Percentiles rank a stretch among this genome's conserved stretches.
These are phyloP conservation scores for Nannoperca australis DNA, from an alignment of 2,797 vertebrate species.

Conservation along the genomic window DNA sequence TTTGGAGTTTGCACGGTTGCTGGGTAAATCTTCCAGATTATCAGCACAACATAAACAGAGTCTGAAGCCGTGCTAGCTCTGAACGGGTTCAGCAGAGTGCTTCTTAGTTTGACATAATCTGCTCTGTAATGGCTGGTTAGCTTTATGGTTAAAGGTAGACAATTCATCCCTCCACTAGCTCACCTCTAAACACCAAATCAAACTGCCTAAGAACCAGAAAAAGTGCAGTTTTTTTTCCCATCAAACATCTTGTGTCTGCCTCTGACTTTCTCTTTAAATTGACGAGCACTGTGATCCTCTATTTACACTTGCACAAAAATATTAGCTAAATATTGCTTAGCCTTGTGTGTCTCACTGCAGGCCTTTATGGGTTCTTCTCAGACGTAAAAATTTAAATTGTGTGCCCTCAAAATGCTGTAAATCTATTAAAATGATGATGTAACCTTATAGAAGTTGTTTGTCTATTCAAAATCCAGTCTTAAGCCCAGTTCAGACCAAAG, in stretches of 20 bases:
- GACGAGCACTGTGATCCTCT: not conserved
- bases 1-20: not conserved
- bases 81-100: slow-evolving; percentile 24
- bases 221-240: not conserved
- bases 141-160: slow-evolving; percentile 26
- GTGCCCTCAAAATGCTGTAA: not conserved
- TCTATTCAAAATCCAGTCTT: no score
- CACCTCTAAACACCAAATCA: slow-evolving; percentile 9
- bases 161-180: not conserved
- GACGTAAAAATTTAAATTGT: not conserved
- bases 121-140: slow-evolving; percentile 49
- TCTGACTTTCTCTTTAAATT: not conserved
- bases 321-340: not conserved
- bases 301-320: slow-evolving; percentile 3
- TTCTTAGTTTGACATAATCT: slow-evolving; percentile 47
- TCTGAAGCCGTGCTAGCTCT: not conserved
- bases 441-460: not conserved
- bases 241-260: not conserved
- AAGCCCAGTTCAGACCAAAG: no score
- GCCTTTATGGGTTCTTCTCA: not conserved
- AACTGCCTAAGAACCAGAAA: not conserved
- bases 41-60: slow-evolving; percentile 16
- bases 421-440: not conserved
- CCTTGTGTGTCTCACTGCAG: not conserved
- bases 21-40: slow-evolving; percentile 48